Evolutionary conservation across 30 jellyfish, hydroid and myxozoan species (phyloP).

Genomic region (Pseudorhiza aurosa): DNA sequence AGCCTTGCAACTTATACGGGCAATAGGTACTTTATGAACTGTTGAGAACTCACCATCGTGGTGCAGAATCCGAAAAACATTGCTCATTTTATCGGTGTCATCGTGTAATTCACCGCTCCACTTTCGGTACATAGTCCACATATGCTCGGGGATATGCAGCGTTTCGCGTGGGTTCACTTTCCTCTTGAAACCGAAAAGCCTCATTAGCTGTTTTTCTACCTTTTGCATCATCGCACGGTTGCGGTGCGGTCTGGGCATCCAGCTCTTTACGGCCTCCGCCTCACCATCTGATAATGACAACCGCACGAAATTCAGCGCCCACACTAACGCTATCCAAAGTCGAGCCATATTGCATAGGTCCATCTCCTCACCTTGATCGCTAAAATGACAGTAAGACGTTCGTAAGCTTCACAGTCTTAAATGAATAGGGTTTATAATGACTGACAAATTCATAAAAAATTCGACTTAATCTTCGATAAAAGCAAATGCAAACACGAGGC

Average conservation of each 20-base stretch:
- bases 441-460: conserved; percentile 22
- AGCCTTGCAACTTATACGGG: too few relatives aligned
- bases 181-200: conserved; percentile 64
- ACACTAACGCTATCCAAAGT: not conserved
- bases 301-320: conserved; percentile 2
- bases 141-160: conserved; percentile 74
- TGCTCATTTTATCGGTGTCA: conserved; percentile 65
- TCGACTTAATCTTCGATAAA: conserved; percentile 42
- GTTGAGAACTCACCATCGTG: conserved; percentile 76
- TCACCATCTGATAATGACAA: conserved; percentile 3
- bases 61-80: conserved; percentile 68
- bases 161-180: conserved; percentile 52
- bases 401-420: conserved; percentile 6
- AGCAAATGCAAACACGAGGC: conserved; percentile 52
- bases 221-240: conserved; percentile 18
- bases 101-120: conserved; percentile 79
- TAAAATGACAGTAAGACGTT: conserved; percentile 14
- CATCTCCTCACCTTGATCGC: conserved; percentile 27
- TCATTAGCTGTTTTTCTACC: conserved; percentile 67
- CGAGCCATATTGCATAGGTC: conserved; percentile 9
- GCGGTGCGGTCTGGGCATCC: conserved; percentile 56
- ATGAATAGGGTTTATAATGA: conserved; percentile 14
- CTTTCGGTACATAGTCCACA: conserved; percentile 67
- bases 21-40: too few relatives aligned
- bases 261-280: not conserved